Evolutionary conservation across 2,113 vertebrate species (phyloP).

Genomic region (Halichoerus grypus): DNA sequence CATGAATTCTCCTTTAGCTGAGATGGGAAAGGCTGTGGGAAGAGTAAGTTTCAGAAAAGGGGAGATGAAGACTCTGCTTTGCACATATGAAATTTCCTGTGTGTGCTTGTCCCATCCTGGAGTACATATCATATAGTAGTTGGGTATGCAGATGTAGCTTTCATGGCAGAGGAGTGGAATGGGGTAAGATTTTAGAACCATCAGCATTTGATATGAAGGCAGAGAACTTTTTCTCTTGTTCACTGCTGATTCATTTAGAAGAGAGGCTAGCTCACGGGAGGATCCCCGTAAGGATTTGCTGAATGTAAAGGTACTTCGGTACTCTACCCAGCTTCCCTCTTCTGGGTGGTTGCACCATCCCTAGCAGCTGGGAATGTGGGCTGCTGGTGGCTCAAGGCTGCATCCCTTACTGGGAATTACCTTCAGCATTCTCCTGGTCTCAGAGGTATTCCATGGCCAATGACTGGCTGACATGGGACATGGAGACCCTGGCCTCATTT

Average conservation of each 20-base stretch:
- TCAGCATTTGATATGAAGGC: not conserved
- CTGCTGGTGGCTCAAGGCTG: not conserved
- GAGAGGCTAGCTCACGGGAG: not conserved
- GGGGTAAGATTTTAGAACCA: not conserved
- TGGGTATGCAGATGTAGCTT: accelerated
- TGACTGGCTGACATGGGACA: not conserved
- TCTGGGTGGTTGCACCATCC: not conserved
- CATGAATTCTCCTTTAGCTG: too few relatives aligned
- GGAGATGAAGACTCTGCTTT: accelerated
- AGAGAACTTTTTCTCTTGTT: not conserved
- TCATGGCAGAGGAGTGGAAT: not conserved
- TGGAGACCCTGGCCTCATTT: not conserved
- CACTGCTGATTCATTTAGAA: not conserved
- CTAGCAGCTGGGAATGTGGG: not conserved
- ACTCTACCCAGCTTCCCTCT: not conserved
- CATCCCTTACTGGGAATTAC: not conserved
- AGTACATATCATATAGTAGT: accelerated
- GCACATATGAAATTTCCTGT: accelerated
- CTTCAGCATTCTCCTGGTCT: not conserved
- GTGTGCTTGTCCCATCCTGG: accelerated
- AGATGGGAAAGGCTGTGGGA: not conserved
- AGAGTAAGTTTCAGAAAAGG: accelerated
- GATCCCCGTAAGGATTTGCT: accelerated
- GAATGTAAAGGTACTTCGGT: accelerated
- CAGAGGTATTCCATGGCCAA: not conserved